Conservation (phyloP, 2,113 vertebrate genomes). For the Psittacula cyanocephala region DNA sequence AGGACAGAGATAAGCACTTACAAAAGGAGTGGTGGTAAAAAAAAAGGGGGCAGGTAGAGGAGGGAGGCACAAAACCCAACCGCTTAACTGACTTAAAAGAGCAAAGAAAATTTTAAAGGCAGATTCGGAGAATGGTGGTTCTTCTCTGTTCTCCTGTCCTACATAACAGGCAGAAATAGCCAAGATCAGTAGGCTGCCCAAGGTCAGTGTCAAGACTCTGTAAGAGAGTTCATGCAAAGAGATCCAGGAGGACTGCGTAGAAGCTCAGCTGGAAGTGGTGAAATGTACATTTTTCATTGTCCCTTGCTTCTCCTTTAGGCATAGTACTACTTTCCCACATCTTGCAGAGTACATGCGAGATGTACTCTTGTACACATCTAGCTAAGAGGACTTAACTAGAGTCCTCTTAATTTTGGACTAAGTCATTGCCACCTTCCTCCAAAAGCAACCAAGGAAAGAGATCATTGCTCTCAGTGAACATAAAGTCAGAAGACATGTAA, state of each 20-base stretch:
- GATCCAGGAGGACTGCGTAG: background rate
- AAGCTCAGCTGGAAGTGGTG: background rate
- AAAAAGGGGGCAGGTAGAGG: background rate
- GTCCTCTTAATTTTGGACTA: background rate
- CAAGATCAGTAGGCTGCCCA: background rate
- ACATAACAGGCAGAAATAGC: background rate
- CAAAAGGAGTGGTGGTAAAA: accelerated
- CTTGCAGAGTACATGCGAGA: background rate
- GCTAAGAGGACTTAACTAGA: background rate
- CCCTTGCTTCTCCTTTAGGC: background rate
- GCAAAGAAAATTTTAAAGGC: background rate
- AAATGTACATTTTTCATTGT: background rate
- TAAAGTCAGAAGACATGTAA: background rate
- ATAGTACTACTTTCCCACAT: background rate
- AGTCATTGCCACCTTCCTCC: background rate
- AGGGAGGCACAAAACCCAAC: background rate
- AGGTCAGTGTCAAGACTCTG: background rate
- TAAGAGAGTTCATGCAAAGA: background rate
- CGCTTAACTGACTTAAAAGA: background rate
- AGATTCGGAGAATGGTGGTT: background rate
- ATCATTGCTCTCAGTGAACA: background rate
- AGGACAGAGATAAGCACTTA: background rate
- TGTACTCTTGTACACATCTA: background rate
- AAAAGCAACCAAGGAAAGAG: background rate
- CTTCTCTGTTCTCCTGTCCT: background rate